These are phyloP conservation scores for Matsumurasca onukii DNA, from an alignment of 1,140 invertebrate genomes.

Conservation along the genomic window DNA sequence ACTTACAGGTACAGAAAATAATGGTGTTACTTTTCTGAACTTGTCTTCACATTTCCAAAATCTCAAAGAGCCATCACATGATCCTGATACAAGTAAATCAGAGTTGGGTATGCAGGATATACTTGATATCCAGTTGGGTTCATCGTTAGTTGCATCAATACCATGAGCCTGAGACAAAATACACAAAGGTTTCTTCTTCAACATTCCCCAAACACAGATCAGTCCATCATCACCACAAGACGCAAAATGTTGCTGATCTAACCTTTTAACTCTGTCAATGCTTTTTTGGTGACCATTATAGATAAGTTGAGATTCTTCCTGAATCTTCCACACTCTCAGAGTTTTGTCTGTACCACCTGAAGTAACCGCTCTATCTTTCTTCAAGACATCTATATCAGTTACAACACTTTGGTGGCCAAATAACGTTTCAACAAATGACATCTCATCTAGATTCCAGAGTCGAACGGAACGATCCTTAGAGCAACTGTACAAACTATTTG, in stretches of 20 bases:
- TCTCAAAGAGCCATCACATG: conserved; percentile 78
- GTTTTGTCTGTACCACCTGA: conserved; percentile 84
- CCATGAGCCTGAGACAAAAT: conserved; percentile 78
- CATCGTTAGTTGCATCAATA: conserved; percentile 55
- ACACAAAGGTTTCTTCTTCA: conserved; percentile 88
- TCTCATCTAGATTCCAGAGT: conserved; percentile 94
- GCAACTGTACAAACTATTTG: conserved; percentile 78
- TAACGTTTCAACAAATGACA: conserved; percentile 94
- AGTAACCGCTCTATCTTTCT: conserved; percentile 83
- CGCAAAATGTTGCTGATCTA: conserved; percentile 92
- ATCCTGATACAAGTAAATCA: conserved; percentile 90
- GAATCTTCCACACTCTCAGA: conserved; percentile 92
- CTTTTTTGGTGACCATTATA: conserved; percentile 81
- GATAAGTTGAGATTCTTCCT: conserved; percentile 94
- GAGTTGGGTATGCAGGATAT: conserved; percentile 80
- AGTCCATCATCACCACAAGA: conserved; percentile 88
- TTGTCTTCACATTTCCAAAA: conserved; percentile 81
- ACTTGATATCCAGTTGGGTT: conserved; percentile 84
- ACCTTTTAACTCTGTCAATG: conserved; percentile 83
- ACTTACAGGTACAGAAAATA: conserved; percentile 70
- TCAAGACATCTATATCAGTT: conserved; percentile 84
- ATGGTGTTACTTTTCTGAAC: conserved; percentile 63
- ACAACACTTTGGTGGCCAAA: conserved; percentile 91
- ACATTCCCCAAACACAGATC: conserved; percentile 81
- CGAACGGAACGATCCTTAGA: conserved; percentile 82